Conservation (phyloP, 1,140 invertebrate genomes). For the Neodiprion virginianus region DNA sequence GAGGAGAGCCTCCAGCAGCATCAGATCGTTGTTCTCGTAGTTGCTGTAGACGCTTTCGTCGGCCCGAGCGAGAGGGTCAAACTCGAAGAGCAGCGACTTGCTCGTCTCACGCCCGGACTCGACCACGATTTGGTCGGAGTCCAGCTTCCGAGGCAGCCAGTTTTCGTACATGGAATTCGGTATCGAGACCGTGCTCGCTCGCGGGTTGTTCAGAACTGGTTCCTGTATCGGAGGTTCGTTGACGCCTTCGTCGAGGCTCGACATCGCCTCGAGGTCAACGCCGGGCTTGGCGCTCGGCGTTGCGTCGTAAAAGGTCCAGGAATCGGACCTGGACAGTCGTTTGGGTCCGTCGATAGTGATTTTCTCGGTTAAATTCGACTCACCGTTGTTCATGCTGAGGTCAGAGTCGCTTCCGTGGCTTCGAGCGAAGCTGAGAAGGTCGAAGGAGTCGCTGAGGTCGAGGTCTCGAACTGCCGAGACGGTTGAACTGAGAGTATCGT, state of each 20-base stretch:
- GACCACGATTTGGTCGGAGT: slow-evolving; percentile 1
- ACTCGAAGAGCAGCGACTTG: slow-evolving; percentile 51
- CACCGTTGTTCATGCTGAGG: slow-evolving; percentile 46
- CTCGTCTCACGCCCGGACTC: slow-evolving; percentile 24
- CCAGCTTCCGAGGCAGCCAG: slow-evolving; percentile 29
- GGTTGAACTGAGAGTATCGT: slow-evolving; percentile 51
- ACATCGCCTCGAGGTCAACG: slow-evolving; percentile 44
- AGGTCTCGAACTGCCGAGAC: slow-evolving; percentile 52
- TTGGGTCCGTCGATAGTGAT: slow-evolving; percentile 31
- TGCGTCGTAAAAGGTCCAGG: slow-evolving; percentile 66
- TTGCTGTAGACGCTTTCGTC: slow-evolving; percentile 41
- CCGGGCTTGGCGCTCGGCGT: slow-evolving; percentile 31
- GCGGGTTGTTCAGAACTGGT: slow-evolving; percentile 34
- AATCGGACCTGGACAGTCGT: slow-evolving; percentile 59
- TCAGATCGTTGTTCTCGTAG: slow-evolving; percentile 50
- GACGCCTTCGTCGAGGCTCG: slow-evolving; percentile 40
- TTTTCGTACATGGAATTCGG: slow-evolving; percentile 56
- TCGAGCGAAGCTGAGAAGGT: slow-evolving; percentile 33
- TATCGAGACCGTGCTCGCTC: slow-evolving; percentile 43
- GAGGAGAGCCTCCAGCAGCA: slow-evolving; percentile 47
- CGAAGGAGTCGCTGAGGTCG: slow-evolving; percentile 54
- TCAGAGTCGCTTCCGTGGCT: slow-evolving; percentile 56
- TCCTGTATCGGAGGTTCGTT: slow-evolving; percentile 32
- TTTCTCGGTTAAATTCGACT: slow-evolving; percentile 11
- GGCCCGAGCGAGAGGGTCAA: slow-evolving; percentile 44